Evolutionary conservation across 1,140 invertebrate genomes (phyloP).

Genomic region (Tetraneura akinire): DNA sequence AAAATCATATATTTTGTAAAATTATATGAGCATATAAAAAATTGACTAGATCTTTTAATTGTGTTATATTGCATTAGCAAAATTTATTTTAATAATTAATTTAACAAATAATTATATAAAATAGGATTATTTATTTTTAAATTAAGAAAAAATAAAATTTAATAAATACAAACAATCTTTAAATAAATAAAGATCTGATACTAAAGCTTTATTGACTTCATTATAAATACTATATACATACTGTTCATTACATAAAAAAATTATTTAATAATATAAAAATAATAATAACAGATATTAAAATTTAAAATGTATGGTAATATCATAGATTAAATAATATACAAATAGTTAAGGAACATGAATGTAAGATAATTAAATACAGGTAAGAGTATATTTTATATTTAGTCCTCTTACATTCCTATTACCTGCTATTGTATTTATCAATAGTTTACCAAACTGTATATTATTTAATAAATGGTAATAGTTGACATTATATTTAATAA

Average conservation of each 20-base stretch:
- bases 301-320: constrained; percentile 16
- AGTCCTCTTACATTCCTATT: no score
- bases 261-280: constrained; percentile 6
- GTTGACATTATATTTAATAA: constrained; percentile 7
- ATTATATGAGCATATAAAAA: no score
- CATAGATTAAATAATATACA: no score
- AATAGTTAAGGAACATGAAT: no score
- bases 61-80: no score
- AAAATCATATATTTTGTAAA: no score
- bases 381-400: no score
- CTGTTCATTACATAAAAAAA: constrained; percentile 27
- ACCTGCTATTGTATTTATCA: no score
- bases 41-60: no score
- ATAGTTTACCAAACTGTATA: background rate
- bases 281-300: constrained; percentile 39
- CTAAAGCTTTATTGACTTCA: constrained; percentile 28
- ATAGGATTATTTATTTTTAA: background rate
- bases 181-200: background rate
- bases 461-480: constrained; percentile 17
- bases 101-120: no score
- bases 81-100: no score
- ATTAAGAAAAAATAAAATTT: background rate
- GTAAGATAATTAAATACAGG: no score
- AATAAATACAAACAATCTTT: constrained; percentile 14
- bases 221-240: constrained; percentile 22